Base-by-base conservation (phyloP, 2,113 vertebrate species). In the Dendrocopos noguchii region DNA sequence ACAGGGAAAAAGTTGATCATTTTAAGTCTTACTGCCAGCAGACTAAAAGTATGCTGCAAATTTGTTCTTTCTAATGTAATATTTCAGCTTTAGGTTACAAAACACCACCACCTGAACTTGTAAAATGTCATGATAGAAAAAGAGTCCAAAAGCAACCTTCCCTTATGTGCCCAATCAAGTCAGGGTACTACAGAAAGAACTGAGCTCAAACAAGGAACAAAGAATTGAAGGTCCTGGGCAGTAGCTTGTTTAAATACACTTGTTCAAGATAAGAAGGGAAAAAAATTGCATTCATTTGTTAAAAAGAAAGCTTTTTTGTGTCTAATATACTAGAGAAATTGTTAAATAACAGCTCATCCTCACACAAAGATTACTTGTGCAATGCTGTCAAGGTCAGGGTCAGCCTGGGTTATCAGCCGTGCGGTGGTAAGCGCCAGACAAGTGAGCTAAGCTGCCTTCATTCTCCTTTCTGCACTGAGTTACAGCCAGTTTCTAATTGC, bases 311-410 rank as follows among this genome's bases (percentile, higher is more conserved):
- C 9, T 53, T 61, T 64, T 91, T 78, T 59, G 14, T 81, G 50
- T 19, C 68, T 66, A 95, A 80, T 33, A 47, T 24, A 19, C 71
- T 57, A 85, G 42, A 94, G 42, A 94, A 87, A 93, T 85, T 76
- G 67, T 92, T 95, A 67, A 94, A 89, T 89, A 90, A 74, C 25
- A 90, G 77, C 80, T 95, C 64, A 96, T 90, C 60, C 53, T 50
- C 80, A 63, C 29, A 92, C 71, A 90, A 63, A 92, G 90, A 92
- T 73, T 64, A 94, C 47, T 81, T 80, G 55, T 80, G 56, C 25
- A 82, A 87, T 14, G 72, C 64, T 73, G 67, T n/a, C 94, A 97
- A 97, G 95, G 91, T 95, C 91, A 96, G 71, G 76, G 82, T 93
- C 89, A 95, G 84, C 29, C 91, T 91, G 70, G 70, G 90, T 95